Base-by-base conservation (phyloP, 2,797 vertebrate species). In the Cottoperca gobio region DNA sequence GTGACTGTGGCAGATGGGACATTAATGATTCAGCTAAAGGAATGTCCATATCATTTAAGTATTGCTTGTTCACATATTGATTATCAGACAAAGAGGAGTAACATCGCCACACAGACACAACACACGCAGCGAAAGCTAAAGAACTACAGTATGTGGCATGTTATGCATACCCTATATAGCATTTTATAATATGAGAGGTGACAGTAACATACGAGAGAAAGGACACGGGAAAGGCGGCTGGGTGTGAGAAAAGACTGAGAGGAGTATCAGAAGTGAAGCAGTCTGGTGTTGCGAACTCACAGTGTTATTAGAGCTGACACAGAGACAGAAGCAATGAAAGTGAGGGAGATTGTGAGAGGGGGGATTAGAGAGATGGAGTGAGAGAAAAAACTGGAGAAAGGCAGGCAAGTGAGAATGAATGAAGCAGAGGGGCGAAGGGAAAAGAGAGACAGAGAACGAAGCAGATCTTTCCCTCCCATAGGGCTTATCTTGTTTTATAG, bases 281-380 rank as follows among this genome's bases (percentile, higher is more conserved):
- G 83, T 43, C 67, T 75, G 70, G 28, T 78, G 77, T 76, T 78
- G 66, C 45, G 5, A 88, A 90, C 75, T 84, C 82, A 24, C 66
- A 64, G 68, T 72, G 81, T 81, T 85, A 85, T 88, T 78, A 80
- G 67, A 89, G 83, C 72, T 78, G 84, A 79, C 83, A 86, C 40
- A 81, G 82, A 68, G 65, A 24, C 55, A 62, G 75, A 76, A 33
- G 21, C 67, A 42, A 65, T 31, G 28, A 71, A 78, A 82, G 65
- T 28, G 76, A 73, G 65, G 42, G 65, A 78, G 74, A 70, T 63
- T 77, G 71, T 73, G 80, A 69, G 68, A 52, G 33, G 59, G 59
- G 59, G 78, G 79, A 83, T 86, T 81, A 84, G 62, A 74, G 66
- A 33, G 78, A 69, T 49, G 50, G 61, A 82, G 70, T 70, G 83